Base-by-base conservation (phyloP, 1,140 invertebrate genomes). In the Drosophila pallidifrons region DNA sequence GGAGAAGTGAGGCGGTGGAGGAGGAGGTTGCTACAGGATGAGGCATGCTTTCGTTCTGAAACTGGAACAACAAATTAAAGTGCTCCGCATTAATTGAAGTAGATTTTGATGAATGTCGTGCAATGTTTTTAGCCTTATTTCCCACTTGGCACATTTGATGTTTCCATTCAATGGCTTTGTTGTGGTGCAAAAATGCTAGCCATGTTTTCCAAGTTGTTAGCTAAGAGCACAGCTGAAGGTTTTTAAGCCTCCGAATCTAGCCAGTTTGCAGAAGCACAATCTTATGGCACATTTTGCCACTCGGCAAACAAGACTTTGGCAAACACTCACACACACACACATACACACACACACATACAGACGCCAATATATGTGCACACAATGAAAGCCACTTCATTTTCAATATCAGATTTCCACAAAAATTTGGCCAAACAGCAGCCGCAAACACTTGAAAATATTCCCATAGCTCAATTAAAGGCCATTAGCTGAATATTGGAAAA, bases 391-490 rank as follows among this genome's bases (percentile, higher is more conserved):
- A 83, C 81, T 89, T 88, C 72, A 89, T 81, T 75, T 89, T 73
- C 72, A 51, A 79, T 90, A 89, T 89, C 85, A 69, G 81, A 85
- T 89, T 81, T 89, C 85, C 63, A 32, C 61, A 74, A 82, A 79
- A 67, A 74, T 46, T 74, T 73, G 77, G 61, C 59, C 68, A 72
- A 66, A 66, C 61, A 88, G 66, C 85, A 90, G 85, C 85, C 85
- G 86, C 85, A 89, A 89, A 86, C 85, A 89, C 85, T 89, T 90
- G 81, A 90, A 79, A 70, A 78, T 72, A 73, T 89, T 89, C 85
- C 86, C 85, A 89, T 72, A 79, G 86, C 85, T 90, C 85, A 89
- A 90, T 89, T 89, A 89, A 89, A 86, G 69, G 78, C 85, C 85
- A 89, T 89, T 89, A 90, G 86, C 71, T 63, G 80, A 66, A 70